A percentile compares a stretch with the other conserved stretches of the same genome.
Conservation (phyloP, 2,888 invertebrate species). For the Hylaea fasciaria region DNA sequence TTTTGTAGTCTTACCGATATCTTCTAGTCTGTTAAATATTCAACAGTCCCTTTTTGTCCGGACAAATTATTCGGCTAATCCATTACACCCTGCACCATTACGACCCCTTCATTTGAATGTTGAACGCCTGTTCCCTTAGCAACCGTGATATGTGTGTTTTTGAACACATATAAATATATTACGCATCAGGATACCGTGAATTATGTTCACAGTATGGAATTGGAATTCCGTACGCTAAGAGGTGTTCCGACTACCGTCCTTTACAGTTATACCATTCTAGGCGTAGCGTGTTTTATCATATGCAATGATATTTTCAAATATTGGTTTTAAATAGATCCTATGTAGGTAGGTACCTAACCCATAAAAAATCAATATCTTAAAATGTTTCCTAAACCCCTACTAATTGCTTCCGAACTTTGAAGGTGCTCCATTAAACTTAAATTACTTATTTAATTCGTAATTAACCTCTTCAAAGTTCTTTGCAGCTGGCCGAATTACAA, state of each 20-base stretch:
- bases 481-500: conserved; percentile 19
- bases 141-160: not conserved
- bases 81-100: not conserved
- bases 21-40: too few species aligned
- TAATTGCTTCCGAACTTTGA: conserved; percentile 29
- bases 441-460: conserved; percentile 33
- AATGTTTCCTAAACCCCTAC: conserved; percentile 2
- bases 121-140: conserved; percentile 14
- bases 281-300: too few species aligned
- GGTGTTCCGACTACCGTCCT: too few species aligned
- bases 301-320: too few species aligned
- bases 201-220: too few species aligned
- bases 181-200: too few species aligned
- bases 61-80: conserved; percentile 8
- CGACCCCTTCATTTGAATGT: conserved; percentile 16
- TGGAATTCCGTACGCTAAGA: too few species aligned
- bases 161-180: too few species aligned
- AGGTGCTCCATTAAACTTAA: conserved; percentile 27
- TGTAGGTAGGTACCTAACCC: too few species aligned
- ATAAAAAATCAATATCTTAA: not conserved
- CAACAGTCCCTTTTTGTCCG: not conserved
- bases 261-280: too few species aligned
- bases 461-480: conserved; percentile 25
- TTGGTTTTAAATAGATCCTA: too few species aligned
- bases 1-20: too few species aligned